Percentiles rank a stretch among this genome's conserved stretches.
Evolutionary conservation across 1,140 invertebrate species (phyloP).

Genomic region (Bombyx mori): ASM3026992v2 NC_085127.1:7726001-7726500

Average conservation of each 20-base stretch:
- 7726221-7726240: background rate
- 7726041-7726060: background rate
- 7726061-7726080: conserved; percentile 1
- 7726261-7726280: background rate
- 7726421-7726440: no score
- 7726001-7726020: background rate
- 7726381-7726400: background rate
- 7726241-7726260: background rate
- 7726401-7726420: no score
- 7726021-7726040: background rate
- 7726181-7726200: background rate
- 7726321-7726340: no score
- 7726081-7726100: conserved; percentile 4
- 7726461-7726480: no score
- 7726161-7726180: conserved; percentile 1
- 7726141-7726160: conserved; percentile 2
- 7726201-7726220: background rate
- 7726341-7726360: no score
- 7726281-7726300: conserved; percentile 1
- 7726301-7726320: background rate
- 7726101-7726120: background rate
- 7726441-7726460: no score
- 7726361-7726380: background rate
- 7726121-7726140: background rate
- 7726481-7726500: no score